Percentiles rank a stretch among this genome's conserved stretches.
phyloP scores from a whole-genome alignment of 2,113 vertebrate species.

The Azemiops feae region DNA sequence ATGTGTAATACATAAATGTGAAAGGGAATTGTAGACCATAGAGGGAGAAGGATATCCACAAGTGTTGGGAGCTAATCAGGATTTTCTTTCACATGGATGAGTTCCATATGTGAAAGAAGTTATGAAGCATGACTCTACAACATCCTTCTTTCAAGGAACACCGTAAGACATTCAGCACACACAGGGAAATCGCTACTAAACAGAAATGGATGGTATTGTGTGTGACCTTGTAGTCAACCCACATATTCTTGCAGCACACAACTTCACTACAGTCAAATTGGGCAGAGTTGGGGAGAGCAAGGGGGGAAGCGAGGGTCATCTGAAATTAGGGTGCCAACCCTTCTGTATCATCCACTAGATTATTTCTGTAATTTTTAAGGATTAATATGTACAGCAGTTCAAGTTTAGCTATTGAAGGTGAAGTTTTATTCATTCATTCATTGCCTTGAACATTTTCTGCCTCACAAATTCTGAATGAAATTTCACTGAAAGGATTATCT shows the following conservation, averaged over 20 bases:
- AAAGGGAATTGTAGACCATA: background rate
- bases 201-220: background rate
- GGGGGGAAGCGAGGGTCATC: background rate
- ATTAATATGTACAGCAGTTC: slow-evolving; percentile 57
- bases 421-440: slow-evolving; percentile 58
- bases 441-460: slow-evolving; percentile 68
- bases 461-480: slow-evolving; percentile 75
- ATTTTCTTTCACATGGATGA: background rate
- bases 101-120: background rate
- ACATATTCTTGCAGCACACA: background rate
- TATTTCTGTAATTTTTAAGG: slow-evolving; percentile 46
- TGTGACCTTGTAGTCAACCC: background rate
- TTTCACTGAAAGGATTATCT: slow-evolving; percentile 68
- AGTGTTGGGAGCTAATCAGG: background rate
- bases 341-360: background rate
- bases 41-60: background rate
- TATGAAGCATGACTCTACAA: background rate
- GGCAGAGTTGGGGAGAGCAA: background rate
- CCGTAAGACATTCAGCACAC: background rate
- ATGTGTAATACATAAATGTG: background rate
- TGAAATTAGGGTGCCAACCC: background rate
- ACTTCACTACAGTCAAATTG: background rate
- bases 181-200: background rate
- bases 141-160: background rate
- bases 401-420: slow-evolving; percentile 67